Base-by-base conservation (phyloP, 2,888 invertebrate species). In the Listrodromus nycthemerus region DNA sequence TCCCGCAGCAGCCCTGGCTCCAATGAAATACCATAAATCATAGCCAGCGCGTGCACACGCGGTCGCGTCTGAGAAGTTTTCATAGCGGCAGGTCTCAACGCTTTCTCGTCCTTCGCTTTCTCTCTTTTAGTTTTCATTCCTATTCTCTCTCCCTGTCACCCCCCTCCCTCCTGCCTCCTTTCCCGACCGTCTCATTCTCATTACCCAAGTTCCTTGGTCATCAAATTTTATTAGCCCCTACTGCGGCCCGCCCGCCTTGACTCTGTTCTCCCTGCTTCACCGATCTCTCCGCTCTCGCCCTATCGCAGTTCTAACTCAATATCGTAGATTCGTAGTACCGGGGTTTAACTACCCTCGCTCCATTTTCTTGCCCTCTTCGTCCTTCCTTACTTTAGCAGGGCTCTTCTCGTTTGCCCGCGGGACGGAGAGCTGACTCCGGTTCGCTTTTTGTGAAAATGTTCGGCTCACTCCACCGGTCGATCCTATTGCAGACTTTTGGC, bases 181-280 rank as follows among this genome's bases (percentile, higher is more conserved):
- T 74, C 83, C 87, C 73, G 70, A 66, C 66, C 84, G 86, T 88
- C 91, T 89, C 89, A 87, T 91, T 92, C 91, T 92, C 92, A 91
- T 92, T 92, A 92, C 90, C 82, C 88, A 92, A 92, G 89, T 92
- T 92, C 91, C 90, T 89, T 65, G 91, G 90, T 92, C 92, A 92
- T 93, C 91, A 92, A 92, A 92, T 93, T 92, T 92, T 92, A 92
- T 93, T 92, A 92, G 91, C 91, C 90, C 90, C 89, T 90, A n/a
- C 30, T 61, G 30, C 27, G 27, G 27, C 30, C 4, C 16, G 13
- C 24, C 71, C 76, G 67, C 73, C 58, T 65, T 67, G 69, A 41
- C 69, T 74, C 71, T 27, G 55, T 75, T 67, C 48, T 41, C 41
- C 3, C 41, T 41, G 41, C 41, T 16, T 41, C 5, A 41, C 41